These are phyloP conservation scores for Tyria jacobaeae DNA, from an alignment of 2,888 invertebrate genomes.

Conservation along the genomic window DNA sequence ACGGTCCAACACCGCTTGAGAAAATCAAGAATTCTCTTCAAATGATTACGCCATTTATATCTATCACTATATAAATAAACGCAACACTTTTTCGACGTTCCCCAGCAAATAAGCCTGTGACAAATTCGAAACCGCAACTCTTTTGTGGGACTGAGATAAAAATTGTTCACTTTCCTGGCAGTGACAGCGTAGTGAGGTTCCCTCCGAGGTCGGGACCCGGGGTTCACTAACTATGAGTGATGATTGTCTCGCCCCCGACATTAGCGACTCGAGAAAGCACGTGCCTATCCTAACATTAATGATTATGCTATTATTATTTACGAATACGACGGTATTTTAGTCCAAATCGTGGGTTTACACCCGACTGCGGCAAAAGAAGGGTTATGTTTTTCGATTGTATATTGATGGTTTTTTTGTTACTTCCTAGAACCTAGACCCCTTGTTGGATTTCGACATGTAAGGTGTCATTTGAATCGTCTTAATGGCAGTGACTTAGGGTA, in stretches of 20 bases:
- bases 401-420: no score
- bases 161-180: conserved; percentile 75
- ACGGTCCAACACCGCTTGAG: conserved; percentile 19
- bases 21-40: conserved; percentile 32
- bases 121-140: conserved; percentile 81
- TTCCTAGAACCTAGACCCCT: no score
- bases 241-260: conserved; percentile 76
- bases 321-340: conserved; percentile 45
- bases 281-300: conserved; percentile 69
- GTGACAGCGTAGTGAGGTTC: conserved; percentile 62
- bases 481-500: no score
- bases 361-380: no score
- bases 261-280: conserved; percentile 67
- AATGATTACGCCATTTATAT: conserved; percentile 70
- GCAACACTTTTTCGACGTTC: conserved; percentile 59
- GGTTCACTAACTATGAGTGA: conserved; percentile 81
- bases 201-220: conserved; percentile 57
- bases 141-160: conserved; percentile 81
- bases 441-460: no score
- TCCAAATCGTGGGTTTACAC: no score
- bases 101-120: conserved; percentile 75
- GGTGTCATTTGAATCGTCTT: no score
- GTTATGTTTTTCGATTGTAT: no score
- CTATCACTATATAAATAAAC: conserved; percentile 68
- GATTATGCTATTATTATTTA: conserved; percentile 60